Base-by-base conservation (phyloP, 1,140 invertebrate genomes). In the Drosophila navojoa region DNA sequence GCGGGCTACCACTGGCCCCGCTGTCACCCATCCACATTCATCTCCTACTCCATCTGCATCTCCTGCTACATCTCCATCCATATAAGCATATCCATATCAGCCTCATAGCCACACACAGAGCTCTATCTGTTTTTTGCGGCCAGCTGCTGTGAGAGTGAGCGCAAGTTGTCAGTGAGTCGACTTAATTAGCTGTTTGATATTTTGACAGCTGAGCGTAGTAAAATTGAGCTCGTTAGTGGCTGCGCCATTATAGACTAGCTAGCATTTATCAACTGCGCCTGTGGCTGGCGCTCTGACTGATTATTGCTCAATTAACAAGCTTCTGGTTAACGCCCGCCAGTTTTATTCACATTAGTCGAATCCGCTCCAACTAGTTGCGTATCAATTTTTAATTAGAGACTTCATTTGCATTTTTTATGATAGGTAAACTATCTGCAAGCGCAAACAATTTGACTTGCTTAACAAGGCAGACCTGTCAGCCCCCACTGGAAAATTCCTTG, bases 101-200 rank as follows among this genome's bases (percentile, higher is more conserved):
- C 53, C 40, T 22, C 53, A 40, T 13, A 25, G 11, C 47, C 53
- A 13, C 35, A 19, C 68, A 19, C 62, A 47, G 45, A 49, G 47
- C 47, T 76, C 60, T 38, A n/a, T 35, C 19, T 45, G 35, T 68
- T 73, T 66, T 76, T 67, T 78, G 64, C 63, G 45, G 40, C 42
- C 55, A 60, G 42, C 57, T 53, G 44, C 40, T 29, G 53, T 67
- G 63, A 35, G 15, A 1, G n/a, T 3, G 19, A 38, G 57, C 42
- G 10, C 32, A 44, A 71, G 53, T 71, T 72, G 50, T 75, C 76
- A 52, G 54, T 52, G 57, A 27, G 63, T 64, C 68, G 54, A 62
- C 53, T 78, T 89, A 87, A 87, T 89, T 89, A 84, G 79, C 67
- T 89, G 67, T 77, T 87, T 77, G 63, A 74, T 64, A 73, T 71